A percentile compares a stretch with the other conserved stretches of the same genome.
Evolutionary conservation across 92 coral and sea anemone species (phyloP).

Genomic region (Desmophyllum pertusum): DNA sequence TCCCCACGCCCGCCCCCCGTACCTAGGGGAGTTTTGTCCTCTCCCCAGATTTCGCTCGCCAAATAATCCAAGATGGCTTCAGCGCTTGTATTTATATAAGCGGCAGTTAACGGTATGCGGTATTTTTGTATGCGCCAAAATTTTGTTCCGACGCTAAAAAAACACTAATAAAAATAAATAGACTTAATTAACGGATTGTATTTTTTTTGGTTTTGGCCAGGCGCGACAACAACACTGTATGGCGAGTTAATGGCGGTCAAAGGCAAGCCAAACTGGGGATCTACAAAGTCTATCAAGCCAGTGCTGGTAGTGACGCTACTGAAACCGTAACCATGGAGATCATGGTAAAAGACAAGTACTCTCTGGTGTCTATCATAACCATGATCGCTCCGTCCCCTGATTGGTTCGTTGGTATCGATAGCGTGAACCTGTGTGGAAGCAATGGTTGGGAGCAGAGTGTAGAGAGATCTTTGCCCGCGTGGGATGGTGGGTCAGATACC

Average conservation of each 20-base stretch:
- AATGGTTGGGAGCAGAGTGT: constrained; percentile 23
- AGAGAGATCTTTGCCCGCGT: neutral
- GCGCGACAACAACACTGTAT: constrained; percentile 25
- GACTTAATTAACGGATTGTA: too few species aligned
- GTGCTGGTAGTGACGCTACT: neutral
- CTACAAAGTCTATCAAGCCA: constrained; percentile 3
- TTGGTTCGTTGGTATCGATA: constrained; percentile 63
- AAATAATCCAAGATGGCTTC: too few species aligned
- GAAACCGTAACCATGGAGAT: constrained; percentile 4
- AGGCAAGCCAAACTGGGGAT: neutral
- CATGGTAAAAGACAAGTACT: constrained; percentile 19
- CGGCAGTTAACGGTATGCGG: too few species aligned
- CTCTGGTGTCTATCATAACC: constrained; percentile 45
- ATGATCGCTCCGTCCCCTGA: constrained; percentile 71
- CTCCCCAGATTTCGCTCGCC: too few species aligned
- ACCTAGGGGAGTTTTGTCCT: too few species aligned
- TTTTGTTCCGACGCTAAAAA: too few species aligned
- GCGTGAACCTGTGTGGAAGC: constrained; percentile 43
- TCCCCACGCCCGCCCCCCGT: too few species aligned
- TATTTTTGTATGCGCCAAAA: too few species aligned
- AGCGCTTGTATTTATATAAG: too few species aligned
- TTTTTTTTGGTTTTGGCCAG: constrained; percentile 5
- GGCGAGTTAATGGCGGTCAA: constrained; percentile 25
- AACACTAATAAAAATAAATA: too few species aligned
- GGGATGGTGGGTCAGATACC: constrained; percentile 60